Conservation (phyloP, 2,888 invertebrate genomes). For the Xanthia togata region DNA sequence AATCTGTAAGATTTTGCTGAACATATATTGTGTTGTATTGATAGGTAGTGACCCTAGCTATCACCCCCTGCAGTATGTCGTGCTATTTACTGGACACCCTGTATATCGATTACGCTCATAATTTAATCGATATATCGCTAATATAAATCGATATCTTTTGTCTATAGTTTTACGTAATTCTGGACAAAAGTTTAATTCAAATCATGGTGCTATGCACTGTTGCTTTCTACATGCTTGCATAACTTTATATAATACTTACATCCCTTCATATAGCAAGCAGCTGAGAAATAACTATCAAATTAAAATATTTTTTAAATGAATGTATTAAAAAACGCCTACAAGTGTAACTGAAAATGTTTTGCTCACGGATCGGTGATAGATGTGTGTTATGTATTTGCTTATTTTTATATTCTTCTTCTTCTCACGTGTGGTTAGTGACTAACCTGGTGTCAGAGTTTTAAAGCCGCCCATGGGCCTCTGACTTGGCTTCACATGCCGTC, state of each 20-base stretch:
- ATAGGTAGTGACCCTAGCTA: too few relatives aligned
- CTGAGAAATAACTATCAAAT: constrained; percentile 29
- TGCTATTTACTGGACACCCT: too few relatives aligned
- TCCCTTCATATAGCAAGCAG: constrained; percentile 24
- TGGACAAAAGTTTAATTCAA: neutral
- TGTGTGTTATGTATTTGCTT: neutral
- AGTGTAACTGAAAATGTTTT: constrained; percentile 37
- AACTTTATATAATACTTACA: constrained; percentile 5
- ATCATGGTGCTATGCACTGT: constrained; percentile 12
- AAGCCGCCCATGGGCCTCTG: too few relatives aligned
- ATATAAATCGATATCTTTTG: neutral
- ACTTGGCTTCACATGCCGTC: too few relatives aligned
- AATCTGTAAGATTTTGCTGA: too few relatives aligned
- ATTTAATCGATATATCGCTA: neutral
- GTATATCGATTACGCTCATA: neutral
- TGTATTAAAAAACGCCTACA: constrained; percentile 26
- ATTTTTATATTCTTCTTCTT: neutral
- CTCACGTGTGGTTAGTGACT: too few relatives aligned
- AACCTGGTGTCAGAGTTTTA: too few relatives aligned
- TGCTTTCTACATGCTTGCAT: constrained; percentile 16
- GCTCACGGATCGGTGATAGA: constrained; percentile 14
- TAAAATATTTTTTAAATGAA: constrained; percentile 37
- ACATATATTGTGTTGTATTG: too few relatives aligned
- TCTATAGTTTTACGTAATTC: neutral
- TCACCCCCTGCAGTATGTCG: too few relatives aligned